A percentile compares a stretch with the other conserved stretches of the same genome.
Evolutionary conservation across 2,888 invertebrate species (phyloP).

Genomic region (Himalopsyche kuldschensis): DNA sequence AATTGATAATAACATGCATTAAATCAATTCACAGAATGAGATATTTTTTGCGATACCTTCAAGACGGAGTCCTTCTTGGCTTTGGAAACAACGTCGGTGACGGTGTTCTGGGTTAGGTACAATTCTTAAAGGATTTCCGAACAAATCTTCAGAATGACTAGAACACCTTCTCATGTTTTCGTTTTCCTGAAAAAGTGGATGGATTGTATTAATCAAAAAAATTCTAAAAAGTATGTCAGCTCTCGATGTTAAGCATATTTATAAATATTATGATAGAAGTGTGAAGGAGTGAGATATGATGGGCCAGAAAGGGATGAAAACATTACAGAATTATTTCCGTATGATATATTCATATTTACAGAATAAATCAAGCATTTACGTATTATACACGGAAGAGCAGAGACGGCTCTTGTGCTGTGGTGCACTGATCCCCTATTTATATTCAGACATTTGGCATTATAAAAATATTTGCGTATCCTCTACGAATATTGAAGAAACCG

Average conservation of each 20-base stretch:
- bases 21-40: not conserved
- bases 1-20: slow-evolving; percentile 19
- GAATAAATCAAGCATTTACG: too few relatives aligned
- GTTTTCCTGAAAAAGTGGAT: slow-evolving; percentile 27
- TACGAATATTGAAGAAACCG: too few relatives aligned
- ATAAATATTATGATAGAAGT: too few relatives aligned
- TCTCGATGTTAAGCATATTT: not conserved
- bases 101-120: not conserved
- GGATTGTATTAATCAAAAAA: not conserved
- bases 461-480: too few relatives aligned
- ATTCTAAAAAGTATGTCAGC: not conserved
- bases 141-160: slow-evolving; percentile 34
- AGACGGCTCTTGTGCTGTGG: too few relatives aligned
- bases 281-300: too few relatives aligned
- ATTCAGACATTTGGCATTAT: too few relatives aligned
- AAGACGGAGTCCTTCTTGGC: slow-evolving; percentile 15
- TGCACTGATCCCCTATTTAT: too few relatives aligned
- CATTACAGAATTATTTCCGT: too few relatives aligned
- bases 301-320: too few relatives aligned
- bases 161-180: slow-evolving; percentile 26
- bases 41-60: slow-evolving; percentile 17
- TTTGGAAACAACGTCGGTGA: not conserved
- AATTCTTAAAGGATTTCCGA: slow-evolving; percentile 8
- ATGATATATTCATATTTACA: too few relatives aligned
- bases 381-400: too few relatives aligned